Evolutionary conservation across 2,888 invertebrate genomes (phyloP).

Genomic region (Drepana falcataria): DNA sequence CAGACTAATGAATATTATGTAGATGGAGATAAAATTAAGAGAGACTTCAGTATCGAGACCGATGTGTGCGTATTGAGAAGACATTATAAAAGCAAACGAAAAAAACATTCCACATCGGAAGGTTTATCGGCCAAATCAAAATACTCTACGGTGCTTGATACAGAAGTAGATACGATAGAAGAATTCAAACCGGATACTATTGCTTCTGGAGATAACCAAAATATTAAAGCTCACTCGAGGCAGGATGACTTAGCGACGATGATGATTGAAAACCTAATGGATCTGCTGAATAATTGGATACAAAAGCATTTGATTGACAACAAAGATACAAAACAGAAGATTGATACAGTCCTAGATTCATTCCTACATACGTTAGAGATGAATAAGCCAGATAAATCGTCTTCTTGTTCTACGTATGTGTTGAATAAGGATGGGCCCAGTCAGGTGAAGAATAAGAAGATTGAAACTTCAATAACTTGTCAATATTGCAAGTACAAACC

Average conservation of each 20-base stretch:
- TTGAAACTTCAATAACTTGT: conserved; percentile 23
- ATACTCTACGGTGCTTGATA: conserved; percentile 34
- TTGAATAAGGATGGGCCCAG: conserved; percentile 28
- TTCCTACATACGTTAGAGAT: conserved; percentile 37
- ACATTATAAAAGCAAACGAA: conserved; percentile 40
- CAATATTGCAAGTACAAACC: conserved; percentile 22
- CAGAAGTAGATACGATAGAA: conserved; percentile 35
- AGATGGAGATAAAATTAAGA: conserved; percentile 39
- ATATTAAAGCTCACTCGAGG: conserved; percentile 14
- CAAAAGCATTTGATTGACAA: conserved; percentile 41
- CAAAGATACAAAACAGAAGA: conserved; percentile 38
- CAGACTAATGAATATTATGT: conserved; percentile 26
- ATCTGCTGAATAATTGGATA: conserved; percentile 48
- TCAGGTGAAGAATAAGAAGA: conserved; percentile 33
- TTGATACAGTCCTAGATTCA: conserved; percentile 45
- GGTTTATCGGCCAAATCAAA: conserved; percentile 32
- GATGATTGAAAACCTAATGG: conserved; percentile 52
- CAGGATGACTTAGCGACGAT: conserved; percentile 38
- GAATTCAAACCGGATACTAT: conserved; percentile 36
- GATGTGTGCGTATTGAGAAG: conserved; percentile 54
- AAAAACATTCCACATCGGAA: conserved; percentile 26
- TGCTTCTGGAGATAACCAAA: conserved; percentile 46
- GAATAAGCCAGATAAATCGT: conserved; percentile 21
- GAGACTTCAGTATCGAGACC: conserved; percentile 61
- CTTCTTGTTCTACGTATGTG: conserved; percentile 46